phyloP scores from a whole-genome alignment of 2,888 invertebrate species.

The Acronicta leporina region DNA sequence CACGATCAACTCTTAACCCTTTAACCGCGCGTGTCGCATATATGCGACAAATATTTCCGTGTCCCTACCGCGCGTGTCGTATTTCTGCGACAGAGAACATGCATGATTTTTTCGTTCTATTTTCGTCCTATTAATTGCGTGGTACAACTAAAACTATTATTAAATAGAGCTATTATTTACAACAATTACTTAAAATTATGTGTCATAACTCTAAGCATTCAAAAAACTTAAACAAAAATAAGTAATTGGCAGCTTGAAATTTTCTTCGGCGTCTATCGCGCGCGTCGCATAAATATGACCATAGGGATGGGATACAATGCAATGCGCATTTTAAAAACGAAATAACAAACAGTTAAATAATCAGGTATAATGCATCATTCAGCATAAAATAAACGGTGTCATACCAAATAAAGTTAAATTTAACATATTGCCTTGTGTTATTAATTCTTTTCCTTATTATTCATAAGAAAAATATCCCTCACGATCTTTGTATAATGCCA shows the following conservation, averaged over 20 bases:
- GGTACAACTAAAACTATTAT: conserved; percentile 32
- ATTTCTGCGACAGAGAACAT: conserved; percentile 27
- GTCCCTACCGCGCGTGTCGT: conserved; percentile 19
- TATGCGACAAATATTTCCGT: conserved; percentile 1
- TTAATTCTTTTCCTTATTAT: conserved; percentile 30
- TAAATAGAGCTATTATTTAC: conserved; percentile 30
- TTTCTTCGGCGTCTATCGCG: conserved; percentile 24
- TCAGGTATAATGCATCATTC: conserved; percentile 28
- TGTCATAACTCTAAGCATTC: conserved; percentile 27
- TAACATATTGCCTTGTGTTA: conserved; percentile 29
- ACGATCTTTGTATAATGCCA: conserved; percentile 29
- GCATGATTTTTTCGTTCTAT: conserved; percentile 27
- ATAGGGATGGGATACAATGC: conserved; percentile 32
- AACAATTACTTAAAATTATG: conserved; percentile 34
- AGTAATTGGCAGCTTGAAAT: conserved; percentile 30
- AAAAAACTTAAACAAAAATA: conserved; percentile 33
- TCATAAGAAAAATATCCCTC: conserved; percentile 32
- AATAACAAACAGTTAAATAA: conserved; percentile 30
- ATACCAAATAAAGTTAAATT: conserved; percentile 29
- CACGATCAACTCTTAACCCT: conserved; percentile 33
- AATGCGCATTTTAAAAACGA: conserved; percentile 33
- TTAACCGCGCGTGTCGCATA: conserved; percentile 18
- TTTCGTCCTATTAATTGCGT: conserved; percentile 21
- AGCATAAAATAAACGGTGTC: conserved; percentile 29
- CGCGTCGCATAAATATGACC: conserved; percentile 32